Conservation (phyloP, 2,113 vertebrate species). For the Protobothrops flavoviridis region DNA sequence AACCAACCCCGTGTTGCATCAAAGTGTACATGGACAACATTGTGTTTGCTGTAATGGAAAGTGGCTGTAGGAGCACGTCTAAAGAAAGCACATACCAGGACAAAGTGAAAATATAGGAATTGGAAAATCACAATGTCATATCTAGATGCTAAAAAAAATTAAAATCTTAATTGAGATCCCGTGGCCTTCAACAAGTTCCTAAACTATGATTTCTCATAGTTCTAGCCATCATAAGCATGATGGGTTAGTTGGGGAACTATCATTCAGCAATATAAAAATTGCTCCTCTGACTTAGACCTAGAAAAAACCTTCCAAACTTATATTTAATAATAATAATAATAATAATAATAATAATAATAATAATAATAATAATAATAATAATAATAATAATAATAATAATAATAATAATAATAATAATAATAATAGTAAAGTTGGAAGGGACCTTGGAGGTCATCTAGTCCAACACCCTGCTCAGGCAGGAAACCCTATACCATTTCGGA, state of each 20-base stretch:
- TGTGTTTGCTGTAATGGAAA: conserved; percentile 96
- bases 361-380: no score
- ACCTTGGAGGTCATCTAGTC: no score
- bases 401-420: no score
- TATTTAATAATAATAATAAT: no score
- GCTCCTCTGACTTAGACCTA: not conserved
- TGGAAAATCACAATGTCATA: not conserved
- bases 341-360: no score
- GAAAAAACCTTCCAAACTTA: not conserved
- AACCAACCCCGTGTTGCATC: conserved; percentile 91
- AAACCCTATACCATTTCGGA: no score
- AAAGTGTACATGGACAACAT: conserved; percentile 89
- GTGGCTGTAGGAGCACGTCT: conserved; percentile 93
- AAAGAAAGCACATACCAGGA: conserved; percentile 25
- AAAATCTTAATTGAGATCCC: not conserved
- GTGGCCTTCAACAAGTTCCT: not conserved
- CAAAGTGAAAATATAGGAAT: not conserved
- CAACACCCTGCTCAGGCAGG: no score
- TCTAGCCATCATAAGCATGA: not conserved
- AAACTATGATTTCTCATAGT: not conserved
- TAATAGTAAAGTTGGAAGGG: no score
- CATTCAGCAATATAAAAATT: not conserved
- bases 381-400: no score
- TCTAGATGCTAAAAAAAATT: not conserved
- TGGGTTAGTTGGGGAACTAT: not conserved